Base-by-base conservation (phyloP, 2,888 invertebrate species). In the Drosophila siamana region DNA sequence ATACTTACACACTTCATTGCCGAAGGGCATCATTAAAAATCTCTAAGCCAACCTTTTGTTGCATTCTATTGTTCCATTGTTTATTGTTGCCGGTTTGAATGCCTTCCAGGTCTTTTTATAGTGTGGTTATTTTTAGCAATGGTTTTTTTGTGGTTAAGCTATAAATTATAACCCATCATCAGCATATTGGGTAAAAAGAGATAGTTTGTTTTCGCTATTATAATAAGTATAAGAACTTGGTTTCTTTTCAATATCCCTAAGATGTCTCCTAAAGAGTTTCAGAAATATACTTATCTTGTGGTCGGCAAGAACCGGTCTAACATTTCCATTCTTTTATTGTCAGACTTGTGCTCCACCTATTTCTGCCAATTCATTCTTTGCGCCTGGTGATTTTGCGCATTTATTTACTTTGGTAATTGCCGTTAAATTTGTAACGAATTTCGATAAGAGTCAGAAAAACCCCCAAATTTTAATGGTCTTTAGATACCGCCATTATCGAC, bases 391-490 rank as follows among this genome's bases (percentile, higher is more conserved):
- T 41, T 64, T 8, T 56, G 24, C 24, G 9, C 51, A 56, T 30
- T 59, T 72, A 70, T 78, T 72, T 67, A 63, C 64, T 72, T 78
- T 59, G 44, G 48, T 75, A 82, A 82, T 86, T 83, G 80, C 78
- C 80, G 69, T 75, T 62, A 80, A 78, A 82, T 75, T 83, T 72
- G 63, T 56, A 75, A 62, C 65, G 44, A 66, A 74, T 65, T 64
- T 44, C 33, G n/a, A 30, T 36, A 8, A 28, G 36, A 4, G 30
- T 41, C 7, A 7, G 4, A 4, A 30, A 40, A 43, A 6, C 4
- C n/a, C 33, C 4, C 4, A 11, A 11, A 33, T n/a, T n/a, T 4
- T 33, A 33, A n/a, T 33, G 33, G 11, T 33, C 5, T n/a, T 26
- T 26, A 19, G 9, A 9, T 28, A 28, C 5, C 33, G 11, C 33